These are phyloP conservation scores for Ceuthmochares aereus DNA, from an alignment of 2,113 vertebrate genomes.

Conservation along the genomic window DNA sequence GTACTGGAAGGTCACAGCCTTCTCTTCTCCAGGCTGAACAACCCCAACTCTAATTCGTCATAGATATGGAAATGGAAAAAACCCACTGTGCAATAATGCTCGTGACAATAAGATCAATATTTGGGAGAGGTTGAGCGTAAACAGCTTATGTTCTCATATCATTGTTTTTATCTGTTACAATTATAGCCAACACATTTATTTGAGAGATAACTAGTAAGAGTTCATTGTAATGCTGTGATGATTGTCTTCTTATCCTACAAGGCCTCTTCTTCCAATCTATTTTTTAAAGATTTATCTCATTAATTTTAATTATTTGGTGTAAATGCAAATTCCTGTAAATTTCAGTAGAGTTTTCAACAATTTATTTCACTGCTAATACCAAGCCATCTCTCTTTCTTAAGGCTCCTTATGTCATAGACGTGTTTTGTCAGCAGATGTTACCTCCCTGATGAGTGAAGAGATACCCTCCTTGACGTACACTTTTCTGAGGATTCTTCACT, in stretches of 20 bases:
- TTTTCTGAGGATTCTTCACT: neutral
- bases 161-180: neutral
- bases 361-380: neutral
- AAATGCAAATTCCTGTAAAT: neutral
- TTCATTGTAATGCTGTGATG: neutral
- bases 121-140: neutral
- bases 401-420: neutral
- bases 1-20: no score
- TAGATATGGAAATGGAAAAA: neutral
- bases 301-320: neutral
- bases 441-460: neutral
- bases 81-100: accelerated
- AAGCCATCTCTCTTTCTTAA: neutral
- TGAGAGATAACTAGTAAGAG: neutral
- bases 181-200: neutral
- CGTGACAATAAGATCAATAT: neutral
- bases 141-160: neutral
- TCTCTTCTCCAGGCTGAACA: no score
- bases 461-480: neutral
- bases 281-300: neutral
- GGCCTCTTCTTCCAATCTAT: neutral
- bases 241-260: neutral
- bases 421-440: neutral
- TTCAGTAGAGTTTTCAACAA: neutral
- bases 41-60: neutral